Conservation (phyloP, 2,113 vertebrate genomes). For the Poecile atricapillus region DNA sequence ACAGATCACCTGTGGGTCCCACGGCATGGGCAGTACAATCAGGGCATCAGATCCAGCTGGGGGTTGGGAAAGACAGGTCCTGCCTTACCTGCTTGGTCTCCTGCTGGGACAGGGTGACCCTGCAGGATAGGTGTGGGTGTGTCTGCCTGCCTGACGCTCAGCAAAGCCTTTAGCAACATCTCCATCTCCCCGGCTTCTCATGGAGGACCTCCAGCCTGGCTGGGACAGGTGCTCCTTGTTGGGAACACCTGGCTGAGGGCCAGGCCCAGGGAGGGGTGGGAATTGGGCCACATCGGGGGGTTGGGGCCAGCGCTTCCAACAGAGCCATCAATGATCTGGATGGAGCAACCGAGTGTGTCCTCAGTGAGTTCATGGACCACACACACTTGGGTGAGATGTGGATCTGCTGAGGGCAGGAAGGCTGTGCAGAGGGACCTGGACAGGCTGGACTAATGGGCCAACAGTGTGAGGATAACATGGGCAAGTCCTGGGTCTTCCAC, state of each 20-base stretch:
- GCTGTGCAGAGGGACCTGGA: background rate
- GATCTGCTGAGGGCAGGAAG: background rate
- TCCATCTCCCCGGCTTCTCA: background rate
- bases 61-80: background rate
- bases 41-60: background rate
- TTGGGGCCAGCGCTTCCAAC: background rate
- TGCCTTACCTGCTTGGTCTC: background rate
- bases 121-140: background rate
- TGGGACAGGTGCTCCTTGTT: background rate
- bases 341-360: fast-evolving
- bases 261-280: background rate
- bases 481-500: background rate
- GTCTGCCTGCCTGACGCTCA: background rate
- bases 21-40: background rate
- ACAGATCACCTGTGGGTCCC: background rate
- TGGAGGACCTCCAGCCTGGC: background rate
- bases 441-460: background rate
- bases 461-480: background rate
- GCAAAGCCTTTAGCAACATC: background rate
- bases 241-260: background rate
- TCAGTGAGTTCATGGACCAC: fast-evolving
- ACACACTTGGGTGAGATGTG: fast-evolving
- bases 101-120: background rate
- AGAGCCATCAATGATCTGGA: fast-evolving
- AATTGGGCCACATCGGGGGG: background rate